Percentiles rank a stretch among this genome's conserved stretches.
Conservation (phyloP, 2,888 invertebrate species). For the Heliothis peltigera region DNA sequence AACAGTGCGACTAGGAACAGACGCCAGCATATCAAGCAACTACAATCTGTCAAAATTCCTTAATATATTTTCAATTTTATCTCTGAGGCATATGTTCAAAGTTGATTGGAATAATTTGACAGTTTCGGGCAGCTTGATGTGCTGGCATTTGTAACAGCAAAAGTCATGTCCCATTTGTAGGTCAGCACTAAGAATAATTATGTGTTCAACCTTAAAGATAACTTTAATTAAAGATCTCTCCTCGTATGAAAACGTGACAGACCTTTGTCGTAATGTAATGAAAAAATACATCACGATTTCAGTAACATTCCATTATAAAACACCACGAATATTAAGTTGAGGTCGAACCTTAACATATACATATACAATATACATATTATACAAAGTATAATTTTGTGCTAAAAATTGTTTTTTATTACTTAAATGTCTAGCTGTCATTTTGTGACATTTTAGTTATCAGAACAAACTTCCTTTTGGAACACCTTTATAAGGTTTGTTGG, state of each 20-base stretch:
- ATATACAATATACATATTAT: no score
- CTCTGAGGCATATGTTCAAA: no score
- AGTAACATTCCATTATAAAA: constrained; percentile 10
- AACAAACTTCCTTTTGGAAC: neutral
- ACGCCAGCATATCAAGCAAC: no score
- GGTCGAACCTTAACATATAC: constrained; percentile 37
- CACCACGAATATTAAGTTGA: constrained; percentile 33
- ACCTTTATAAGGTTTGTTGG: neutral
- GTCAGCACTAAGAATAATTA: constrained; percentile 1
- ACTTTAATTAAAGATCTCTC: constrained; percentile 26
- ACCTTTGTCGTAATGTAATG: constrained; percentile 14
- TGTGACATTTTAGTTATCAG: no score
- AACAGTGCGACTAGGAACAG: no score
- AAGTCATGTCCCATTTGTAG: neutral
- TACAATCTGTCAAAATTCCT: no score
- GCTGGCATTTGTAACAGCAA: no score
- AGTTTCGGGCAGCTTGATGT: no score
- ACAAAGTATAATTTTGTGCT: no score
- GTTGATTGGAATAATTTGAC: no score
- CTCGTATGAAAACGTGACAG: constrained; percentile 15
- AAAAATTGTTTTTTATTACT: constrained; percentile 8
- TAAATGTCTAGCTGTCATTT: neutral
- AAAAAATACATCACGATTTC: constrained; percentile 45
- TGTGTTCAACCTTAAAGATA: constrained; percentile 13
- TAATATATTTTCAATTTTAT: no score